phyloP scores from a whole-genome alignment of 2,797 vertebrate genomes.

The Halcyon smyrnensis region DNA sequence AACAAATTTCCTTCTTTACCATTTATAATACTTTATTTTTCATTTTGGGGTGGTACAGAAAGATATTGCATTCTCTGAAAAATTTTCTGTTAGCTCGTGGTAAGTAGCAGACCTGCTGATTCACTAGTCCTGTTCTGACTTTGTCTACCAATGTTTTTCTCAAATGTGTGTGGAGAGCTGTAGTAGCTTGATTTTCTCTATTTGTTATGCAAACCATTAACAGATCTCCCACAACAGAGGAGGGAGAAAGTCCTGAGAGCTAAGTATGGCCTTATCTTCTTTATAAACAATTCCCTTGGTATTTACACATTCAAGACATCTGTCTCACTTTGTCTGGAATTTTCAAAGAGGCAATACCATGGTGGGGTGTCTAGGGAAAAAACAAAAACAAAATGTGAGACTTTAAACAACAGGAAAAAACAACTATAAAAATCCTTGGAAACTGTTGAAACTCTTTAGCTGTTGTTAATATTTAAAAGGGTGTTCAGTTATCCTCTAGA shows the following conservation, averaged over 20 bases:
- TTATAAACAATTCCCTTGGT: neutral
- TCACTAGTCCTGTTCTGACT: neutral
- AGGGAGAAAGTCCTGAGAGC: neutral
- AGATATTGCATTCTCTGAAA: neutral
- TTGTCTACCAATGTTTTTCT: neutral
- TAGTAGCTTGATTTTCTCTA: neutral
- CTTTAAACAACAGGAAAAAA: neutral
- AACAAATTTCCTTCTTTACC: neutral
- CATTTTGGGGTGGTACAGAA: neutral
- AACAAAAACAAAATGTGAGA: neutral
- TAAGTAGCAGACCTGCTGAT: neutral
- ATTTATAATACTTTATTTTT: neutral
- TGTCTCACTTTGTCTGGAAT: neutral
- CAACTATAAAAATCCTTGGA: neutral
- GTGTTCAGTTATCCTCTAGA: neutral
- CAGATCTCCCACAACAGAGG: neutral
- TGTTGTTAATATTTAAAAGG: neutral
- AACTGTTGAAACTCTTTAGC: neutral
- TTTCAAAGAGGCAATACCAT: neutral
- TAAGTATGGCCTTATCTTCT: neutral
- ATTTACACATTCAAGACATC: neutral
- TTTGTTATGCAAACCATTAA: conserved; percentile 20
- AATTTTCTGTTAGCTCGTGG: neutral
- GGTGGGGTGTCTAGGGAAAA: neutral
- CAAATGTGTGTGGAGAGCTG: neutral